These are phyloP conservation scores for Galemys pyrenaicus DNA, from an alignment of 2,113 vertebrate genomes.

Conservation along the genomic window DNA sequence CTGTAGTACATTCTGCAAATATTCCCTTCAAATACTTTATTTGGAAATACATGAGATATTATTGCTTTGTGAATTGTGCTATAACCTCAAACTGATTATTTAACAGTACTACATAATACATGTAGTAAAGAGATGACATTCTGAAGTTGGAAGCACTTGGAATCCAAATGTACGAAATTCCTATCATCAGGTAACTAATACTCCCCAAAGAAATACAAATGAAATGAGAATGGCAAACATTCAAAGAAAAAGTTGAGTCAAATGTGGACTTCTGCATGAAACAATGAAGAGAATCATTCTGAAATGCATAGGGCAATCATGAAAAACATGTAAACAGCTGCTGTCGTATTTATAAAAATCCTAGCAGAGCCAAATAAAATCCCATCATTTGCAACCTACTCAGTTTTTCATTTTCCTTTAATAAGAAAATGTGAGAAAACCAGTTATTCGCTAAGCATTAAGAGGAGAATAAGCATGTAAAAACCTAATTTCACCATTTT, in stretches of 20 bases:
- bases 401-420: conserved; percentile 76
- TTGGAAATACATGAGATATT: conserved; percentile 77
- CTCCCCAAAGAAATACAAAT: conserved; percentile 55
- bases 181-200: conserved; percentile 58
- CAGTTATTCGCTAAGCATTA: conserved; percentile 66
- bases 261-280: conserved; percentile 56
- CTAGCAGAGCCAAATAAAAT: conserved; percentile 76
- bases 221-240: conserved; percentile 69
- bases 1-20: conserved; percentile 77
- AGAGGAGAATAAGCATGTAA: conserved; percentile 57
- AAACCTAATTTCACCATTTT: conserved; percentile 47
- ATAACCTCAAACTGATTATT: conserved; percentile 47
- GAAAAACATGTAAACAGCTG: conserved; percentile 82
- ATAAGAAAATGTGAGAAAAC: conserved; percentile 71
- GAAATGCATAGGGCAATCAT: conserved; percentile 39
- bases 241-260: conserved; percentile 58
- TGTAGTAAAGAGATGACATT: conserved; percentile 33
- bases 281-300: conserved; percentile 59
- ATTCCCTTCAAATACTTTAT: conserved; percentile 76
- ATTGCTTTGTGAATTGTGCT: conserved; percentile 69
- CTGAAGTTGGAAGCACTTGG: conserved; percentile 30
- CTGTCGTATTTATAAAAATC: conserved; percentile 74
- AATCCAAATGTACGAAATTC: conserved; percentile 32
- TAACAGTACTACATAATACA: conserved; percentile 18
- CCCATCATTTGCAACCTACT: conserved; percentile 72